These are phyloP conservation scores for Prionace glauca DNA, from an alignment of 2,797 vertebrate species.

Conservation along the genomic window DNA sequence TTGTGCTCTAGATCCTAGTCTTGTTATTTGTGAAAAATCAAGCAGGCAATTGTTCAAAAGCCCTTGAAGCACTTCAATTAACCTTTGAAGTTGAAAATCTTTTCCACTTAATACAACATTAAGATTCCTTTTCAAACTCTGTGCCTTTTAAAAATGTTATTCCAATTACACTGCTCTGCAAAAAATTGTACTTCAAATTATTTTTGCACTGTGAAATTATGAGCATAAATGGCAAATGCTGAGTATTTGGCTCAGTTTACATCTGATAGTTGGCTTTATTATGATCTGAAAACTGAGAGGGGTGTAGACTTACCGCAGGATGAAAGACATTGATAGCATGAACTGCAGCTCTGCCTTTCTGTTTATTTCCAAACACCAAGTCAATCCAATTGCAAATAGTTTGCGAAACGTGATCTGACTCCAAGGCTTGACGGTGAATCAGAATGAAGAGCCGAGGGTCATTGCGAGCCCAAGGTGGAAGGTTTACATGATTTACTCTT, in stretches of 20 bases:
- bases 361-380: conserved; percentile 95
- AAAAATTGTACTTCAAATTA: neutral
- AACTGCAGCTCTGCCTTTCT: conserved; percentile 93
- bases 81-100: neutral
- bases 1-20: neutral
- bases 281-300: neutral
- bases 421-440: conserved; percentile 91
- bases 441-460: conserved; percentile 92
- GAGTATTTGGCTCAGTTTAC: neutral
- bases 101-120: neutral
- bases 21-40: neutral
- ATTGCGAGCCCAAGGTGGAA: conserved; percentile 92
- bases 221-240: neutral
- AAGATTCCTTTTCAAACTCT: neutral
- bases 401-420: conserved; percentile 93
- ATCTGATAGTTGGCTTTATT: neutral
- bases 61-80: neutral
- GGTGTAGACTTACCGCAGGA: conserved; percentile 75
- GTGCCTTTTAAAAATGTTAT: neutral
- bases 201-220: neutral
- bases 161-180: neutral
- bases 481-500: conserved; percentile 90
- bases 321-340: conserved; percentile 98
- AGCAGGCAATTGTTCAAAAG: neutral
- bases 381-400: conserved; percentile 97